phyloP scores from a whole-genome alignment of 2,797 vertebrate species.

The Sorex maritimensis region DNA sequence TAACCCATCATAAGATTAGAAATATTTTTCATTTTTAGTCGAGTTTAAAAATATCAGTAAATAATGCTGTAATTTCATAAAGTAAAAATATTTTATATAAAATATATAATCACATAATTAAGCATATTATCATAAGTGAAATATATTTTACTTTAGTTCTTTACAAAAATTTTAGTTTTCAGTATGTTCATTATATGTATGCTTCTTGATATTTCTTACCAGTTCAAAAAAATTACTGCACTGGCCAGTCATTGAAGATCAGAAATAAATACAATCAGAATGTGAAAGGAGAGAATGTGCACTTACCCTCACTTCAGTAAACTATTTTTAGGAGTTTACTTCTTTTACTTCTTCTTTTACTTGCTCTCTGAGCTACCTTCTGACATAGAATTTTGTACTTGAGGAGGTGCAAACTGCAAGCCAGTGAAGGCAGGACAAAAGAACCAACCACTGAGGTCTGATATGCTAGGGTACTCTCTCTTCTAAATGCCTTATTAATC shows the following conservation, averaged over 20 bases:
- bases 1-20: not conserved
- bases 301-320: not conserved
- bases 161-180: not conserved
- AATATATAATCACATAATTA: conserved; percentile 30
- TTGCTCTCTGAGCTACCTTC: not conserved
- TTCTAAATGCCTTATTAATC: not conserved
- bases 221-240: not conserved
- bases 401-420: not conserved
- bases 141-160: not conserved
- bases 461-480: not conserved
- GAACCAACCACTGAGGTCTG: not conserved
- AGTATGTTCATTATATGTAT: not conserved
- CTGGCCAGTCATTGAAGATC: not conserved
- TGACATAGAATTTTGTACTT: not conserved
- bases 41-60: conserved; percentile 33
- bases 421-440: not conserved
- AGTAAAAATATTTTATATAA: conserved; percentile 51
- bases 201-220: not conserved
- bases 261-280: not conserved
- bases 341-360: not conserved
- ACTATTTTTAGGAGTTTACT: not conserved
- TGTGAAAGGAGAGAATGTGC: not conserved
- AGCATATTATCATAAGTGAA: not conserved
- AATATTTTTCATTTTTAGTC: not conserved
- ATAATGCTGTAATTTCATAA: conserved; percentile 40